Conservation (phyloP, 2,113 vertebrate genomes). For the Megaceryle torquata region DNA sequence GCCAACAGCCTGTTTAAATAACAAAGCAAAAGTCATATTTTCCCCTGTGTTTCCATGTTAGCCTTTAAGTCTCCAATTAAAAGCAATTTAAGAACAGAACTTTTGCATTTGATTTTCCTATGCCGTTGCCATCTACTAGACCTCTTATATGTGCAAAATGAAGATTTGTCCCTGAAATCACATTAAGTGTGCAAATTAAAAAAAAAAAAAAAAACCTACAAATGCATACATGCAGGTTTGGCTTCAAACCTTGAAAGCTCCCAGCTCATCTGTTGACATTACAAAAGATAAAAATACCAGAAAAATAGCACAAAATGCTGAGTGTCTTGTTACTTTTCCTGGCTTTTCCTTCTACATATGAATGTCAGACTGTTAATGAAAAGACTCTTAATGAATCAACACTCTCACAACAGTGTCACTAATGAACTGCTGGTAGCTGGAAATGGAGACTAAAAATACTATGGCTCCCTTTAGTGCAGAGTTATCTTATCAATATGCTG, state of each 20-base stretch:
- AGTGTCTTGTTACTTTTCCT: background rate
- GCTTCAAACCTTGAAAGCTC: background rate
- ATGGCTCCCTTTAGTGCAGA: background rate
- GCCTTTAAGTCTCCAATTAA: slow-evolving; percentile 18
- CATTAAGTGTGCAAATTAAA: background rate
- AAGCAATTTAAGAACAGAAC: slow-evolving; percentile 8
- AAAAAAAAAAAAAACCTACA: background rate
- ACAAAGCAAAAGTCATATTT: slow-evolving; percentile 37
- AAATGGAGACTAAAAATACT: slow-evolving; percentile 54
- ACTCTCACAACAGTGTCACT: slow-evolving; percentile 25
- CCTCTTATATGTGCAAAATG: background rate
- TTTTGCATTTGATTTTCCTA: background rate
- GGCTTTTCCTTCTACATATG: background rate
- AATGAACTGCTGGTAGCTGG: slow-evolving; percentile 45
- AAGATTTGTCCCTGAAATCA: background rate
- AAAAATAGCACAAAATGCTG: background rate
- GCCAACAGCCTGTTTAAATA: slow-evolving; percentile 55
- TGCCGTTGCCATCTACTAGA: background rate
- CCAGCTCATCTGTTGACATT: background rate
- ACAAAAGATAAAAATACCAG: slow-evolving; percentile 33
- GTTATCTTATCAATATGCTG: slow-evolving; percentile 40
- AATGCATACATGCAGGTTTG: background rate
- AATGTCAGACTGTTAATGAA: slow-evolving; percentile 30
- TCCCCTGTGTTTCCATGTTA: background rate
- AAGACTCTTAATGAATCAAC: slow-evolving; percentile 61